These are phyloP conservation scores for Trichonephila inaurata DNA, from an alignment of 1,140 invertebrate genomes.

Conservation along the genomic window DNA sequence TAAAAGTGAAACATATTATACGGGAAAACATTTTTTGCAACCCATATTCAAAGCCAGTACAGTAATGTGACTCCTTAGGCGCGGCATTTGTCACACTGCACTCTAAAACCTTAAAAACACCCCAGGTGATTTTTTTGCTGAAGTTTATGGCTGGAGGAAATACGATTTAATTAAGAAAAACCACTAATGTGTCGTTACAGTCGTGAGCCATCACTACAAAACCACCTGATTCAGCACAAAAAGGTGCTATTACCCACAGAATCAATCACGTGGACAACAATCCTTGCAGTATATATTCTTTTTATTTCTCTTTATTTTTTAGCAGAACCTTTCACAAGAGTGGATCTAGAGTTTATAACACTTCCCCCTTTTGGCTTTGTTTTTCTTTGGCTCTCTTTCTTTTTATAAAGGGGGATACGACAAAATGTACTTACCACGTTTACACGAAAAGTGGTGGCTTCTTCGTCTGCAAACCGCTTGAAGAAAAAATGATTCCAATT, in stretches of 20 bases:
- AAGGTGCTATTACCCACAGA: constrained; percentile 28
- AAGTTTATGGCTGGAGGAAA: neutral
- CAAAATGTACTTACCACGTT: constrained; percentile 59
- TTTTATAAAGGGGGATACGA: constrained; percentile 19
- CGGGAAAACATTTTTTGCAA: too few relatives aligned
- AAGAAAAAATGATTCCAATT: constrained; percentile 48
- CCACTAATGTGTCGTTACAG: neutral
- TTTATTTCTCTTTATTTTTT: neutral
- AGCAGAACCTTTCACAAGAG: neutral
- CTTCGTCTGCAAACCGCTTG: neutral
- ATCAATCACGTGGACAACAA: neutral
- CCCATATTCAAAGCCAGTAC: too few relatives aligned
- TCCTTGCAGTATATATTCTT: neutral
- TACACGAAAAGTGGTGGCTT: constrained; percentile 30
- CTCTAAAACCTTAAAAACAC: too few relatives aligned
- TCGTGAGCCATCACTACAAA: neutral
- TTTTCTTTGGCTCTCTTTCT: neutral
- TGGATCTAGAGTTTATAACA: constrained; percentile 1
- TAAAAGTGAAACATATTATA: too few relatives aligned
- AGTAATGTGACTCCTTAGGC: too few relatives aligned
- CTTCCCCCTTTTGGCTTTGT: neutral
- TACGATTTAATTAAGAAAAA: constrained; percentile 36
- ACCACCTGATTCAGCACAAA: constrained; percentile 9
- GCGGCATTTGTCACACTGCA: too few relatives aligned
- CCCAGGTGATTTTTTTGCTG: neutral